phyloP scores from a whole-genome alignment of 2,888 invertebrate genomes.

The Gerris lacustris region DNA sequence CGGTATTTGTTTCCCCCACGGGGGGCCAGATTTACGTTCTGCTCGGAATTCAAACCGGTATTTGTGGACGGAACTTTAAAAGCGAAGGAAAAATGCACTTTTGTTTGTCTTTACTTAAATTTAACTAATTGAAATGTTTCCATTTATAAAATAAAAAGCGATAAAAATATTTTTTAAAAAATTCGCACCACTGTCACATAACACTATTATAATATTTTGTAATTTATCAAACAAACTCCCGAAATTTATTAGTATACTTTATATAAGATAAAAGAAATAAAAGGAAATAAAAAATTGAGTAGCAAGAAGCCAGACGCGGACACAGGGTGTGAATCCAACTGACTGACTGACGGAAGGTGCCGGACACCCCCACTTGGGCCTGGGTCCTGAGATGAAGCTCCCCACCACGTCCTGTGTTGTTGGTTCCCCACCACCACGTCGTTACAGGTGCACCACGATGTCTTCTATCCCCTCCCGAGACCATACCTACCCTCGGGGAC shows the following conservation, averaged over 20 bases:
- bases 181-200: neutral
- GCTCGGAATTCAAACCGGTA: no score
- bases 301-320: neutral
- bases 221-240: neutral
- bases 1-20: neutral
- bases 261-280: neutral
- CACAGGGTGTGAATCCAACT: neutral
- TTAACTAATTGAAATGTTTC: no score
- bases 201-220: neutral
- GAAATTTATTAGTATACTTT: neutral
- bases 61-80: no score
- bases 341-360: constrained; percentile 8
- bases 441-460: constrained; percentile 19
- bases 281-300: neutral
- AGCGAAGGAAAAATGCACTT: no score
- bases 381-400: neutral
- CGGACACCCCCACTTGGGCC: neutral
- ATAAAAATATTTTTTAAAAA: no score
- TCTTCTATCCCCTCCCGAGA: neutral
- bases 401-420: neutral
- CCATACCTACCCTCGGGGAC: neutral
- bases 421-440: constrained; percentile 4
- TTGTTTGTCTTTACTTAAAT: no score
- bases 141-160: no score
- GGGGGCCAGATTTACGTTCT: neutral